These are phyloP conservation scores for Maccullochella peelii DNA, from an alignment of 2,113 vertebrate species.

Conservation along the genomic window DNA sequence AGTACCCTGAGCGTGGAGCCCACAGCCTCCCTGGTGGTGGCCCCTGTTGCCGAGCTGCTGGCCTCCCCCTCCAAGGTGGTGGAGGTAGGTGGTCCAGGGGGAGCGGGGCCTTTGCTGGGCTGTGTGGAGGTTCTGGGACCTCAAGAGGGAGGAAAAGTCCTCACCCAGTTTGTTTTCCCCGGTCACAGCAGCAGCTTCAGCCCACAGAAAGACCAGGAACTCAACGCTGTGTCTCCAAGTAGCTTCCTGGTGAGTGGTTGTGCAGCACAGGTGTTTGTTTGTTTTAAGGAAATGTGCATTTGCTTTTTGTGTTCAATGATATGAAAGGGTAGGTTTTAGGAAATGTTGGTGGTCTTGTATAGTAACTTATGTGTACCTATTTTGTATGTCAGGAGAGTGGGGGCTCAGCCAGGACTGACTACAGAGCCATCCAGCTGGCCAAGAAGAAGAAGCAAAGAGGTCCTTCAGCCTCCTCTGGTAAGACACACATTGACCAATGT, in stretches of 20 bases:
- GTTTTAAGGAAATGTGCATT: not conserved
- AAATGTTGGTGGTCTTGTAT: not conserved
- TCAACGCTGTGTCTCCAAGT: conserved; percentile 83
- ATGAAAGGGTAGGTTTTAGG: too few species aligned
- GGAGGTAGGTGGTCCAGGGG: conserved; percentile 78
- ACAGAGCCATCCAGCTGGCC: conserved; percentile 94
- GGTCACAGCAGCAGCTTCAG: conserved; percentile 84
- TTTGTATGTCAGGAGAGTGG: conserved; percentile 87
- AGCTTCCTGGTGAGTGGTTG: conserved; percentile 89
- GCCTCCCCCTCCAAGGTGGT: conserved; percentile 81
- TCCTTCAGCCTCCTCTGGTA: conserved; percentile 84
- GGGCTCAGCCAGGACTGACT: conserved; percentile 96
- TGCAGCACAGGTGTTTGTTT: not conserved
- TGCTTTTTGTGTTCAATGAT: not conserved
- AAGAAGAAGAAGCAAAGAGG: conserved; percentile 92
- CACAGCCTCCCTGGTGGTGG: conserved; percentile 76
- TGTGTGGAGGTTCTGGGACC: conserved; percentile 83
- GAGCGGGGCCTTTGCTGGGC: conserved; percentile 83
- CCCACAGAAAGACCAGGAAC: conserved; percentile 88
- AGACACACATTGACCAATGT: not conserved
- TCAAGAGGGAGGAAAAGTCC: conserved; percentile 86
- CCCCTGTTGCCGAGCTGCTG: conserved; percentile 85
- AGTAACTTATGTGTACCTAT: not conserved
- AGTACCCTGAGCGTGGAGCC: conserved; percentile 81
- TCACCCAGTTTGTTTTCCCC: conserved; percentile 88